Conservation (phyloP, 2,888 invertebrate species). For the Mesorhabditis sp. region DNA sequence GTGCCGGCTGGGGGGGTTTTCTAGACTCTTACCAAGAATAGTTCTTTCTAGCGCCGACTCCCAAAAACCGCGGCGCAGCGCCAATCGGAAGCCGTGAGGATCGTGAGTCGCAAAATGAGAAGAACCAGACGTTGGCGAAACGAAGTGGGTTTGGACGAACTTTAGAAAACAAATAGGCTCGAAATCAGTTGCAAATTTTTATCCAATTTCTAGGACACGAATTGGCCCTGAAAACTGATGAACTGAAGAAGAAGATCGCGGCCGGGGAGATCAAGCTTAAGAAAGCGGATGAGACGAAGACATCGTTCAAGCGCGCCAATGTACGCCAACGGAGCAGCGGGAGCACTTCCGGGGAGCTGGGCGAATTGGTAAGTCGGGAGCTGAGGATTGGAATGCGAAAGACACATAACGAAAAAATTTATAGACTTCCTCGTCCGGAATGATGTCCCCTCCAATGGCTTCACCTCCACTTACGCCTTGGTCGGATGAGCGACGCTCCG, state of each 20-base stretch:
- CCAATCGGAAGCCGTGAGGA: slow-evolving; percentile 10
- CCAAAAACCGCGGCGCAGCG: background rate
- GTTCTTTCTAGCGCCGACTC: background rate
- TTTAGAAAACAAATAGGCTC: background rate
- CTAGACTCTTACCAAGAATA: background rate
- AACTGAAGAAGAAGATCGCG: slow-evolving; percentile 30
- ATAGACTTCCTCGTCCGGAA: background rate
- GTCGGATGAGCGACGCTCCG: background rate
- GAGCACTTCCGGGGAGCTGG: background rate
- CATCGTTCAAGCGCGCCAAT: slow-evolving; percentile 12
- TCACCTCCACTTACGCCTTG: background rate
- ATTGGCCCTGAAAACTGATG: slow-evolving; percentile 21
- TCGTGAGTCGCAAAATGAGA: background rate
- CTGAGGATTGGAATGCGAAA: no score
- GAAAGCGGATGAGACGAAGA: slow-evolving; percentile 15
- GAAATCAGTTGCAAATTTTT: background rate
- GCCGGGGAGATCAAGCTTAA: slow-evolving; percentile 25
- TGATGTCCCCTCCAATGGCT: slow-evolving; percentile 10
- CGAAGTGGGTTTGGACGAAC: background rate
- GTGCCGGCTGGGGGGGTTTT: background rate
- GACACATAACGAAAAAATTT: background rate
- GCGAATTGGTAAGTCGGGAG: background rate
- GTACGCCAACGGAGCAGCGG: background rate
- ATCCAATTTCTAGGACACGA: slow-evolving; percentile 13
- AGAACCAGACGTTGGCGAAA: slow-evolving; percentile 5